Base-by-base conservation (phyloP, 2,113 vertebrate species). In the Hyperopisus bebe region DNA sequence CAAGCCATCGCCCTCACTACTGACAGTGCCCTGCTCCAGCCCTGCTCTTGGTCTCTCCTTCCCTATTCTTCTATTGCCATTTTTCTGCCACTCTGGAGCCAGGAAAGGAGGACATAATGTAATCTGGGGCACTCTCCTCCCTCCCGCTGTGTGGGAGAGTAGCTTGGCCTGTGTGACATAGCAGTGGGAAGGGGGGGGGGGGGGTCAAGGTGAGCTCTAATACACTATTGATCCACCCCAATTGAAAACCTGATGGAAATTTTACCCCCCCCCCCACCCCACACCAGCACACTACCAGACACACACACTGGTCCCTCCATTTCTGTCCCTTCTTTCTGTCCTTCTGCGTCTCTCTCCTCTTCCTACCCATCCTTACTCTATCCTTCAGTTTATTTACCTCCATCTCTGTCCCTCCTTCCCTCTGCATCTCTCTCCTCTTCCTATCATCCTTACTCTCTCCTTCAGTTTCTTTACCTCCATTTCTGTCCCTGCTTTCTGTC, bases 221-320 rank as follows among this genome's bases (percentile, higher is more conserved):
- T 96, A 96, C 95, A 96, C 94, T 96, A 96, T 96, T 96, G 96
- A 96, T 96, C 96, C 94, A 92, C 93, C 94, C 96, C 96, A 96
- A 96, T 96, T 96, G 96, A 96, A 96, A 96, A 95, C 95, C 95
- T 96, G 95, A 96, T 96, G 95, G 95, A 96, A 96, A 96, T 96
- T 96, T 96, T 95, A 94, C 94, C 94, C 94, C 13, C n/a, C n/a
- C n/a, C 50, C 95, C 94, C 93, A 88, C 91, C 92, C 90, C 92
- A 93, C 90, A 91, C 90, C 90, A 90, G 90, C 35, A 58, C 55
- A 46, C 55, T 44, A 55, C 53, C 55, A 7, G 90, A 88, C 83
- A 84, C 89, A 83, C 90, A 87, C 89, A 48, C 88, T 35, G 51
- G 66, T 74, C 88, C 91, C 91, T 86, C 74, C 51, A 47, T 35